These are phyloP conservation scores for Eospalax fontanierii DNA, from an alignment of 2,797 vertebrate genomes.

Conservation along the genomic window DNA sequence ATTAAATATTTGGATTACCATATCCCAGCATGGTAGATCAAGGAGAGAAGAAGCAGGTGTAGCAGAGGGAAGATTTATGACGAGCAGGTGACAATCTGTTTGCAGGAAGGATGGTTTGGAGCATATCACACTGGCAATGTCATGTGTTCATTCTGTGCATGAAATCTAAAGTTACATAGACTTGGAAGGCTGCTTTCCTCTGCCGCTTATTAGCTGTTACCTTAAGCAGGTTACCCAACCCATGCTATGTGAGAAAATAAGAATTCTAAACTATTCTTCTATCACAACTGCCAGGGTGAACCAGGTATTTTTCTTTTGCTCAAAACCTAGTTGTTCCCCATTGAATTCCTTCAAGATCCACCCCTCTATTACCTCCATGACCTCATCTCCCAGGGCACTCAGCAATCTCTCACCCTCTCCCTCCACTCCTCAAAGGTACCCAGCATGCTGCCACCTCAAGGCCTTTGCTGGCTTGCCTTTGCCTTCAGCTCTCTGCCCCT, in stretches of 20 bases:
- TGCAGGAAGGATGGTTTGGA: not conserved
- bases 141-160: not conserved
- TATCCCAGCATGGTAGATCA: not conserved
- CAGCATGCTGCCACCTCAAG: not conserved
- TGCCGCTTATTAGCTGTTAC: not conserved
- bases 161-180: not conserved
- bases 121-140: not conserved
- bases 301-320: not conserved
- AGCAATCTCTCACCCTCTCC: not conserved
- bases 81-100: not conserved
- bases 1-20: constrained; percentile 10
- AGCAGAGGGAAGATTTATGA: not conserved
- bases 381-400: not conserved
- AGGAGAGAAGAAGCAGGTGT: not conserved
- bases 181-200: not conserved
- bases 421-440: not conserved
- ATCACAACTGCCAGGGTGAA: not conserved
- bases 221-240: not conserved
- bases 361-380: not conserved
- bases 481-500: not conserved
- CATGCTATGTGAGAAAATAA: not conserved
- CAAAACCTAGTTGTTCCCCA: not conserved
- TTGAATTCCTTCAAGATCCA: not conserved
- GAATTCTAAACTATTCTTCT: not conserved
- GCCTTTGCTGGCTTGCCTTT: not conserved